Evolutionary conservation across 92 coral and sea anemone genomes (phyloP).

Genomic region (Heliopora coerulea): DNA sequence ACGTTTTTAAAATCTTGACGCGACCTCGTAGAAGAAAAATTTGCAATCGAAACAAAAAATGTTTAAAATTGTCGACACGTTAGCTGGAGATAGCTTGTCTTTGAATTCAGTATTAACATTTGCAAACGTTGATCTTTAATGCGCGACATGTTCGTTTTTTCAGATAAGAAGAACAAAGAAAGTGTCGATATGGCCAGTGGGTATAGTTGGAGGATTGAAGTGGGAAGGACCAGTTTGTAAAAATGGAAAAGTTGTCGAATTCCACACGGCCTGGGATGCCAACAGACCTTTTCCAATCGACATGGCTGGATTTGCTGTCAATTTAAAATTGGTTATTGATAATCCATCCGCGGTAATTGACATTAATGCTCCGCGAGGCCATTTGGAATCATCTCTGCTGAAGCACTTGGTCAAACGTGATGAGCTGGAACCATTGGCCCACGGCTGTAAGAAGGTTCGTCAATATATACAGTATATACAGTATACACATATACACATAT

Average conservation of each 20-base stretch:
- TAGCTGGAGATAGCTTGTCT: too few species aligned
- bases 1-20: too few species aligned
- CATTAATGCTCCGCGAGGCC: constrained; percentile 71
- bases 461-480: too few species aligned
- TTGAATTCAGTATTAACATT: too few species aligned
- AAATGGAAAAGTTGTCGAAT: constrained; percentile 72
- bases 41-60: too few species aligned
- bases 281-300: constrained; percentile 88
- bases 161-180: constrained; percentile 89
- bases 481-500: too few species aligned
- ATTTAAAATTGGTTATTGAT: constrained; percentile 64
- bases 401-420: constrained; percentile 64
- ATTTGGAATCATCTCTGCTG: constrained; percentile 86
- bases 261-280: constrained; percentile 75
- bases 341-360: constrained; percentile 81
- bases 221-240: constrained; percentile 98
- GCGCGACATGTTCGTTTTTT: neutral
- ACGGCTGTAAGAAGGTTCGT: constrained; percentile 79
- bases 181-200: constrained; percentile 96
- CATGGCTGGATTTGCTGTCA: constrained; percentile 98
- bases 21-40: too few species aligned
- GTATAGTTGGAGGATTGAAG: constrained; percentile 80
- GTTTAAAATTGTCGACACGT: too few species aligned
- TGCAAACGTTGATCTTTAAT: too few species aligned
- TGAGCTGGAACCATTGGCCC: constrained; percentile 83